Percentiles rank a stretch among this genome's conserved stretches.
phyloP scores from a whole-genome alignment of 2,113 vertebrate genomes.

The Urocitellus parryii region DNA sequence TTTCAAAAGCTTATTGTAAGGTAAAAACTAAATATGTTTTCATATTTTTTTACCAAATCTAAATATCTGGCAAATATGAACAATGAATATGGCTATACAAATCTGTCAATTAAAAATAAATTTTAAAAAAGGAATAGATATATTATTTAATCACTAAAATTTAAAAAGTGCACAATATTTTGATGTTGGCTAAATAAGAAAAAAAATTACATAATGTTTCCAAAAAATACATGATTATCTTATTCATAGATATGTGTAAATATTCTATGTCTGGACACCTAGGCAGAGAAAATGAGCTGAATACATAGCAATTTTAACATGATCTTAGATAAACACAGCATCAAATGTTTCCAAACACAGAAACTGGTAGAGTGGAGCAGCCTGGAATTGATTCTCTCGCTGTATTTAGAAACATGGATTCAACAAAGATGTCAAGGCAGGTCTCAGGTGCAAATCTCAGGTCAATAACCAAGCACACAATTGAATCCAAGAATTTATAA shows the following conservation, averaged over 20 bases:
- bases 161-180: neutral
- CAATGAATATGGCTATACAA: neutral
- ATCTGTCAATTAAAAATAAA: neutral
- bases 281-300: neutral
- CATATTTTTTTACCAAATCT: neutral
- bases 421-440: neutral
- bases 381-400: neutral
- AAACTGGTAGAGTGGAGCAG: neutral
- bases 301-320: neutral
- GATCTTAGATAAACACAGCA: neutral
- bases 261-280: neutral
- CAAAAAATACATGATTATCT: neutral
- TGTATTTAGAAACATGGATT: neutral
- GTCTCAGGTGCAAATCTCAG: neutral
- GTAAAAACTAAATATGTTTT: neutral
- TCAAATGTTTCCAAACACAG: neutral
- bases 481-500: neutral
- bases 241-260: neutral
- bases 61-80: neutral
- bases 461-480: neutral
- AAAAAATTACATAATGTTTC: neutral
- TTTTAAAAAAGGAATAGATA: neutral
- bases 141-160: neutral
- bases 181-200: neutral
- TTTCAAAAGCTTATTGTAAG: neutral